These are phyloP conservation scores for Montipora capricornis DNA, from an alignment of 64 coral and sea anemone genomes.

Conservation along the genomic window DNA sequence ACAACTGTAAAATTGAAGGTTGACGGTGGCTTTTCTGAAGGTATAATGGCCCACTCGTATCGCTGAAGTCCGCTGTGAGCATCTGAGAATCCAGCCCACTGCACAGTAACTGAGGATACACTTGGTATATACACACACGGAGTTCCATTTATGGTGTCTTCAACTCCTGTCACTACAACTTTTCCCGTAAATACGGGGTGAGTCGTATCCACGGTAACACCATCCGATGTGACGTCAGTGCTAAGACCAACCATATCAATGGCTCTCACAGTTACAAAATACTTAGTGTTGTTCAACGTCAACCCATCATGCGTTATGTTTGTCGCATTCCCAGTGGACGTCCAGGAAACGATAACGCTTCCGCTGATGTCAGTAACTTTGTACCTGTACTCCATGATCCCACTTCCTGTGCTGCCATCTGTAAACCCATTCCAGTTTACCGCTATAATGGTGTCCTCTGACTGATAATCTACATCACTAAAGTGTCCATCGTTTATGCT, in stretches of 20 bases:
- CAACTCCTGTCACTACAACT: slow-evolving; percentile 41
- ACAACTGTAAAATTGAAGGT: slow-evolving; percentile 21
- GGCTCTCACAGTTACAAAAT: slow-evolving; percentile 23
- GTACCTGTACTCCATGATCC: slow-evolving; percentile 50
- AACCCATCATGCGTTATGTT: slow-evolving; percentile 55
- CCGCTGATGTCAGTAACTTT: slow-evolving; percentile 35
- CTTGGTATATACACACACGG: slow-evolving; percentile 9
- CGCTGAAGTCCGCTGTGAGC: background rate
- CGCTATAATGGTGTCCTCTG: slow-evolving; percentile 50
- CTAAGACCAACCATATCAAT: no score
- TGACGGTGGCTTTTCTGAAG: background rate
- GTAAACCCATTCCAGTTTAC: slow-evolving; percentile 93
- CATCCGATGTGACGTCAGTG: no score
- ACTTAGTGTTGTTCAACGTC: slow-evolving; percentile 60
- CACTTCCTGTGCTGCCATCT: slow-evolving; percentile 72
- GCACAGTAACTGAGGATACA: background rate
- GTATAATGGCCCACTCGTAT: background rate
- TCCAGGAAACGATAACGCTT: background rate
- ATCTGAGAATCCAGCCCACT: slow-evolving; percentile 69
- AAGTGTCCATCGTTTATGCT: no score
- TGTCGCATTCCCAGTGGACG: background rate
- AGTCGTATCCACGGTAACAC: no score
- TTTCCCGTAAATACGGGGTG: slow-evolving; percentile 32
- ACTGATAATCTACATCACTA: background rate
- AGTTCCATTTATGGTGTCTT: slow-evolving; percentile 41